Evolutionary conservation across 2,888 invertebrate species (phyloP).

Genomic region (Trisateles emortualis): DNA sequence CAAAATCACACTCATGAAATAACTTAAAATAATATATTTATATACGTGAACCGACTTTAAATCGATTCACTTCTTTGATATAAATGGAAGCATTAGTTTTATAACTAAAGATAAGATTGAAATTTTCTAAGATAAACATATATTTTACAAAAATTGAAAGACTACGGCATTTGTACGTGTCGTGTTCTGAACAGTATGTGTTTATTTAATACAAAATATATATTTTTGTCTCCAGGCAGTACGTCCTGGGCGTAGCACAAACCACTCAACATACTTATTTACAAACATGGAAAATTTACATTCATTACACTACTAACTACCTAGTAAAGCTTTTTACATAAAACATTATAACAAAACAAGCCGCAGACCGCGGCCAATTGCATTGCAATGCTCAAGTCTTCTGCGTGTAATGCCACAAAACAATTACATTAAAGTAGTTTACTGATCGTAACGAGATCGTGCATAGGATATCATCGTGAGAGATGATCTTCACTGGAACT

Average conservation of each 20-base stretch:
- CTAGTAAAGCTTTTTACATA: conserved; percentile 85
- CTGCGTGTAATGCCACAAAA: conserved; percentile 83
- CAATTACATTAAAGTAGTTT: conserved; percentile 75
- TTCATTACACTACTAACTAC: conserved; percentile 75
- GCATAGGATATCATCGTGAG: conserved; percentile 81
- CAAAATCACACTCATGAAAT: conserved; percentile 83
- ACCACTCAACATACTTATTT: conserved; percentile 79
- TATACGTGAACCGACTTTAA: conserved; percentile 81
- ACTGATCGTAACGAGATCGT: conserved; percentile 86
- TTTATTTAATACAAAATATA: conserved; percentile 48
- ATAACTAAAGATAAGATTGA: conserved; percentile 76
- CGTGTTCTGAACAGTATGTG: conserved; percentile 51
- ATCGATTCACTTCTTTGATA: conserved; percentile 85
- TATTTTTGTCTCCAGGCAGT: conserved; percentile 38
- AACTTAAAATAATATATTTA: conserved; percentile 79
- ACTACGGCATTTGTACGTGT: conserved; percentile 56
- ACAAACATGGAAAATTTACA: conserved; percentile 76
- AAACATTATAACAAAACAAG: conserved; percentile 80
- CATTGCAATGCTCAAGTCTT: conserved; percentile 83
- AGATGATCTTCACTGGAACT: conserved; percentile 81
- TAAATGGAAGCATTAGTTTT: conserved; percentile 86
- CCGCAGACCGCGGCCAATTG: conserved; percentile 66
- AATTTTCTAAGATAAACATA: conserved; percentile 54
- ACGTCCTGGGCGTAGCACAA: conserved; percentile 56
- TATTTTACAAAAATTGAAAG: conserved; percentile 49